Evolutionary conservation across 2,113 vertebrate genomes (phyloP).

Genomic region (Hippocampus abdominalis): DNA sequence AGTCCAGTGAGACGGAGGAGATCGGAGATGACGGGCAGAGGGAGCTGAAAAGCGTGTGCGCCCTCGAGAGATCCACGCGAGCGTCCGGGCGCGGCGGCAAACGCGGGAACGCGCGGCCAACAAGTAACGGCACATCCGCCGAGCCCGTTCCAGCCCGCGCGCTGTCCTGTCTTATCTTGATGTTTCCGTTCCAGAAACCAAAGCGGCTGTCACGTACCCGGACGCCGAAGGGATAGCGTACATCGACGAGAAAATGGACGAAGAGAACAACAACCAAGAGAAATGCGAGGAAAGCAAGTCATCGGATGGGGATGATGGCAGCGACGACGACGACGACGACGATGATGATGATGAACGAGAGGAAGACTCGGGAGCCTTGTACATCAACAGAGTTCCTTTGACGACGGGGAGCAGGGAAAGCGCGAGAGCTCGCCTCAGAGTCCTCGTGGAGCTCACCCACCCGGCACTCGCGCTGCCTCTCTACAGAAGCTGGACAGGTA

Average conservation of each 20-base stretch:
- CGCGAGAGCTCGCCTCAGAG: conserved; percentile 48
- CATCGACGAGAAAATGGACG: conserved; percentile 47
- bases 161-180: not conserved
- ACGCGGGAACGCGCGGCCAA: conserved; percentile 36
- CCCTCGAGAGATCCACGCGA: conserved; percentile 53
- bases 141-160: not conserved
- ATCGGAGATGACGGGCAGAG: conserved; percentile 54
- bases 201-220: conserved; percentile 46
- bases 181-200: conserved; percentile 51
- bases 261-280: conserved; percentile 36
- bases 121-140: conserved; percentile 38
- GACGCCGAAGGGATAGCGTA: conserved; percentile 52
- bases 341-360: conserved; percentile 29
- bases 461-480: conserved; percentile 66
- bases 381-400: conserved; percentile 64
- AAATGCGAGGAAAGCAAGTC: conserved; percentile 16
- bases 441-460: conserved; percentile 71
- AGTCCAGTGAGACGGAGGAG: conserved; percentile 66
- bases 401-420: conserved; percentile 14
- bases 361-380: conserved; percentile 20
- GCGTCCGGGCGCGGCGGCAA: conserved; percentile 7
- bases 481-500: conserved; percentile 72
- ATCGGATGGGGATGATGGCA: conserved; percentile 27
- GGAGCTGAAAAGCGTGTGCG: conserved; percentile 71
- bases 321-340: conserved; percentile 22